phyloP scores from a whole-genome alignment of 2,888 invertebrate genomes.

The Rhingia campestris region DNA sequence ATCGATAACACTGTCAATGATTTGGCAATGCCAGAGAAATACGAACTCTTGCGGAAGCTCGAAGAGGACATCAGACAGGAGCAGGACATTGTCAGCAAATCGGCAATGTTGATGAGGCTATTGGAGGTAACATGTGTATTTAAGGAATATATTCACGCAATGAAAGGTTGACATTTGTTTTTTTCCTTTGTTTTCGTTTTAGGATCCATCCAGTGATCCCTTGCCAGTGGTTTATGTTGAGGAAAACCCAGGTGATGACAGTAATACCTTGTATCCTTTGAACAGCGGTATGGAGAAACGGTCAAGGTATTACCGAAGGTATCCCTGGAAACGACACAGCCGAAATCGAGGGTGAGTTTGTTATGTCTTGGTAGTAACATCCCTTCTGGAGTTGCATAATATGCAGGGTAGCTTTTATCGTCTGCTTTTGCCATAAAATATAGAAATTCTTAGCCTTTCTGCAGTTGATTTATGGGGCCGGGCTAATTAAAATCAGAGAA shows the following conservation, averaged over 20 bases:
- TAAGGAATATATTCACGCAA: conserved; percentile 3
- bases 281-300: conserved; percentile 82
- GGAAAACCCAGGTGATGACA: conserved; percentile 75
- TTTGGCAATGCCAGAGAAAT: conserved; percentile 79
- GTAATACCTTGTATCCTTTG: conserved; percentile 71
- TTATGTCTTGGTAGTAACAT: background rate
- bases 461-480: background rate
- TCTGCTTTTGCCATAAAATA: no score
- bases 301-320: conserved; percentile 85
- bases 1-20: conserved; percentile 79
- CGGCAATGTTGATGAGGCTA: conserved; percentile 81
- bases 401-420: background rate
- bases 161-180: background rate
- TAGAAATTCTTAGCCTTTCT: no score
- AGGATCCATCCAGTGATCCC: conserved; percentile 81
- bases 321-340: conserved; percentile 86
- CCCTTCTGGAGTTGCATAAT: conserved; percentile 13
- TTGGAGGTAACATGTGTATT: conserved; percentile 78
- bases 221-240: conserved; percentile 82
- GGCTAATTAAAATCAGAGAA: background rate
- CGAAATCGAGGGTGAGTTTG: conserved; percentile 81
- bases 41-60: conserved; percentile 79
- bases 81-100: conserved; percentile 82
- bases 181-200: conserved; percentile 16
- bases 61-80: conserved; percentile 81